phyloP scores from a whole-genome alignment of 1,140 invertebrate species.

The Nautilus pompilius region DNA sequence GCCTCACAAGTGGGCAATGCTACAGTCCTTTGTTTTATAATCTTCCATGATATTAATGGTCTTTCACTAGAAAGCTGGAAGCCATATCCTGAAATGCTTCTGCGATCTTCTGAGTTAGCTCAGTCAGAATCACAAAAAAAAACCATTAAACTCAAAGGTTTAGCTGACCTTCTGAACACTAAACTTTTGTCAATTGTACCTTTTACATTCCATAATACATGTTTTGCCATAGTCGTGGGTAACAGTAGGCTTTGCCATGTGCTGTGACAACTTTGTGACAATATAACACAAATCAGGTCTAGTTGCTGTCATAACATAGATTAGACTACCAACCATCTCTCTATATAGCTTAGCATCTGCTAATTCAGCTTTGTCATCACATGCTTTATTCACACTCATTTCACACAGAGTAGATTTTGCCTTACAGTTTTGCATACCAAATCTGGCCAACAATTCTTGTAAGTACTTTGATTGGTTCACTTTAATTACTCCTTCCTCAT shows the following conservation, averaged over 20 bases:
- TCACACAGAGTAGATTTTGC: constrained; percentile 10
- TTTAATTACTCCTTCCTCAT: constrained; percentile 8
- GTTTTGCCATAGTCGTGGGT: constrained; percentile 10
- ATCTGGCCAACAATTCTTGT: constrained; percentile 6
- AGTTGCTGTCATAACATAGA: constrained; percentile 13
- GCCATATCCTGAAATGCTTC: constrained; percentile 10
- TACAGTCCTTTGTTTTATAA: constrained; percentile 57
- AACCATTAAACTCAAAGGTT: constrained; percentile 6
- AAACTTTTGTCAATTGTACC: constrained; percentile 11
- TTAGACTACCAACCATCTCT: constrained; percentile 13
- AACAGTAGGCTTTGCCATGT: constrained; percentile 4
- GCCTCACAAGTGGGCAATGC: constrained; percentile 56
- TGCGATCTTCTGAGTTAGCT: constrained; percentile 7
- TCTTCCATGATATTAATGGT: constrained; percentile 47
- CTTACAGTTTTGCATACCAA: constrained; percentile 14
- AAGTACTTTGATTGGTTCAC: constrained; percentile 12
- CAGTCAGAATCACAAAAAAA: constrained; percentile 15
- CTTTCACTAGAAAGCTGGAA: constrained; percentile 5
- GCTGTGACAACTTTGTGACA: constrained; percentile 17
- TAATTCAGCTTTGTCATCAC: constrained; percentile 5
- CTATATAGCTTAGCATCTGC: constrained; percentile 10
- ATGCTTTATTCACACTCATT: constrained; percentile 2
- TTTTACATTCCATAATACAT: constrained; percentile 16
- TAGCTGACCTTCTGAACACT: constrained; percentile 10
- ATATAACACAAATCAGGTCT: constrained; percentile 13